Evolutionary conservation across 2,888 invertebrate genomes (phyloP), one percentile per base, ranked within the genome.

Genomic region (Drosophila anceps): DNA sequence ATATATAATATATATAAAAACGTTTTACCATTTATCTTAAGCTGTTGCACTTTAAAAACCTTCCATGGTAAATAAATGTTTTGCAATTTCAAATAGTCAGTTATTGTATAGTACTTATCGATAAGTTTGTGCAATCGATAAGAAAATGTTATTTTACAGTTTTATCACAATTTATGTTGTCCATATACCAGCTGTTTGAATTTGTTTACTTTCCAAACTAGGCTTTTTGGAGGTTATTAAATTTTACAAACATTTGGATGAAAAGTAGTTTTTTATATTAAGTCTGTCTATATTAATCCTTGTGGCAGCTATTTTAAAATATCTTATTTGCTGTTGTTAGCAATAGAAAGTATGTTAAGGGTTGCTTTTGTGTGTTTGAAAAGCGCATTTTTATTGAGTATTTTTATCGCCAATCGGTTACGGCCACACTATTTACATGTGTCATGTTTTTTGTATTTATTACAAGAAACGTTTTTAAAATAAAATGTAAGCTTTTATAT

Each of bases 401-500:
- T 73, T 65, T 65, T 73, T 58, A 55, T 46, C 41, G 44, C 9
- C 58, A 76, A 41, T 31, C 55, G 53, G 15, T 59, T 76, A 44
- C 61, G 68, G 68, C 75, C 75, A 75, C 76, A 74, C 75, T 60
- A 70, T 71, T 77, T 77, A 76, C 76, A 76, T 76, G 76, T 77
- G 77, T 77, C 77, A 77, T 79, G 77, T 77, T 79, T 77, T 79
- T 75, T 77, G 66, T 80, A 64, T 70, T 70, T 70, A 62, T 79
- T 75, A 62, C 71, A 71, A 78, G 37, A 67, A 80, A 64, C 71
- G 53, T 72, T 77, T 71, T 41, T 72, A 48, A 80, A 62, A 81
- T 79, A 81, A 81, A 79, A 79, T 79, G 79, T 79, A 79, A 79
- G 65, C 75, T 78, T 74, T 54, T 37, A 27, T 39, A 69, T 63